Conservation (phyloP, 2,797 vertebrate genomes). For the Sternarchorhynchus goeldii region DNA sequence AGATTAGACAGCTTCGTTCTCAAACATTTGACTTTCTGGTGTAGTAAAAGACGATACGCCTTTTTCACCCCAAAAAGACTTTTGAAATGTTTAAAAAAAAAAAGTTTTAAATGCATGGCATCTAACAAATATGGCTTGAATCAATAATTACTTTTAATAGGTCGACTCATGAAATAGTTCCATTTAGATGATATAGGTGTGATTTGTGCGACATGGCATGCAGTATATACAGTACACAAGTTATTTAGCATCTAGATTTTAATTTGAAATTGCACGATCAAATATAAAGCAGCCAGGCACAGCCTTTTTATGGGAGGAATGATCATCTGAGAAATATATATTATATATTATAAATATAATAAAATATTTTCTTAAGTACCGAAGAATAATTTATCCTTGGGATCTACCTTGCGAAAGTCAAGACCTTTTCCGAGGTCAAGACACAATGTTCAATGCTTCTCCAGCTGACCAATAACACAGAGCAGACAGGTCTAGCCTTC, state of each 20-base stretch:
- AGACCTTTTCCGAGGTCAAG: too few relatives aligned
- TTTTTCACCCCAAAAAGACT: background rate
- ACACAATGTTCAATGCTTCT: background rate
- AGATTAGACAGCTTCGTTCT: constrained; percentile 37
- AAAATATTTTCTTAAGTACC: too few relatives aligned
- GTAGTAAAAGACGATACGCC: constrained; percentile 10
- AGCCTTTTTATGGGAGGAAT: background rate
- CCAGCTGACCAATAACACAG: constrained; percentile 1
- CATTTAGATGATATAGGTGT: constrained; percentile 43
- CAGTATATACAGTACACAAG: background rate
- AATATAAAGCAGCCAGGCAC: background rate
- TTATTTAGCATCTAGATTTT: background rate
- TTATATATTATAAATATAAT: too few relatives aligned
- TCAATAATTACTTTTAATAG: constrained; percentile 52
- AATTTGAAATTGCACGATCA: background rate
- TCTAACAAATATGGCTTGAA: constrained; percentile 58
- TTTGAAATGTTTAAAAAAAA: background rate
- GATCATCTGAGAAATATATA: too few relatives aligned
- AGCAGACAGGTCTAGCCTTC: constrained; percentile 4
- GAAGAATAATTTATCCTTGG: too few relatives aligned
- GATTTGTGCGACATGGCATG: background rate
- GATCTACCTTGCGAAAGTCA: too few relatives aligned
- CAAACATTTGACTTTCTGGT: constrained; percentile 41
- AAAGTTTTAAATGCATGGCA: constrained; percentile 22
- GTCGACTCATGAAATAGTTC: constrained; percentile 56